Evolutionary conservation across 2,113 vertebrate species (phyloP).

Genomic region (Callochromis pleurospilus): DNA sequence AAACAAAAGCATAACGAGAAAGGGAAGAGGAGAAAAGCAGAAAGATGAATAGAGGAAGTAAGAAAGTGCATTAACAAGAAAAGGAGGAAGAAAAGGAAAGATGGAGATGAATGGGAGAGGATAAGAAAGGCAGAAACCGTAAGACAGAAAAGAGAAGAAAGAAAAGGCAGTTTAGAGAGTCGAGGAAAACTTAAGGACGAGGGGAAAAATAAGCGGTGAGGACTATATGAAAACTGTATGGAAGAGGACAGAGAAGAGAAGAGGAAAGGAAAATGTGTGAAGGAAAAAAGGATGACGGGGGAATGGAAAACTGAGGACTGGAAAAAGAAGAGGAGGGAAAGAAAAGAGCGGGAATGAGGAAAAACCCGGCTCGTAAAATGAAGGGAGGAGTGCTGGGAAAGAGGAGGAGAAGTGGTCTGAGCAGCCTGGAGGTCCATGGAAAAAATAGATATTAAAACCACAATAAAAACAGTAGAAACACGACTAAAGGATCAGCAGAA

Average conservation of each 20-base stretch:
- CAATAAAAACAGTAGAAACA: background rate
- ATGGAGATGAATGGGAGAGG: background rate
- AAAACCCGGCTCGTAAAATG: background rate
- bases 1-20: background rate
- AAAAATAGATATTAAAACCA: background rate
- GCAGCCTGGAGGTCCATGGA: accelerated
- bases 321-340: background rate
- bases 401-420: background rate
- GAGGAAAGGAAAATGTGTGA: background rate
- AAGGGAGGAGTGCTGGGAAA: background rate
- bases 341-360: background rate
- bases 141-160: background rate
- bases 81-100: background rate
- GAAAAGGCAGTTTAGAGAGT: background rate
- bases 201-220: accelerated
- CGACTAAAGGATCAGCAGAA: background rate
- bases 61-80: background rate
- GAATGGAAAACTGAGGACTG: background rate
- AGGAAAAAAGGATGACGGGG: background rate
- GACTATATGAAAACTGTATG: background rate
- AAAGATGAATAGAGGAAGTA: background rate
- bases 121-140: background rate
- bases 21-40: no score
- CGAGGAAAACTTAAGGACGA: background rate
- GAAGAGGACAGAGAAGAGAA: background rate